Conservation (phyloP, 2,113 vertebrate genomes). For the Saguinus imperator region DNA sequence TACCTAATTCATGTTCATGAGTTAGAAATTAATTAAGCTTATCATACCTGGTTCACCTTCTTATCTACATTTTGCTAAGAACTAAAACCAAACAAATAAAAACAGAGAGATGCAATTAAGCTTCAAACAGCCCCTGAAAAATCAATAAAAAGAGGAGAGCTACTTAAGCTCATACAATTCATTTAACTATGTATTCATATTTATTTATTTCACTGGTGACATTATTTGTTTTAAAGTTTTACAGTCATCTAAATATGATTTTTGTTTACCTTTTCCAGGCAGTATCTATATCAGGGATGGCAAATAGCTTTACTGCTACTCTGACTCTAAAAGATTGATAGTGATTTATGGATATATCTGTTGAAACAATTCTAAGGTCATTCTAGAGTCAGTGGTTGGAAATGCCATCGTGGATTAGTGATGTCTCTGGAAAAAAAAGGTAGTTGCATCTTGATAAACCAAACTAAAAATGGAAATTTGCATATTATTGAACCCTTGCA, state of each 20-base stretch:
- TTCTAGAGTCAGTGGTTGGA: background rate
- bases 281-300: background rate
- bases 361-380: background rate
- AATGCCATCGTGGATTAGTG: background rate
- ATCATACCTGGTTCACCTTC: background rate
- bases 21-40: constrained; percentile 11
- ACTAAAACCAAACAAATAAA: background rate
- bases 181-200: background rate
- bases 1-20: background rate
- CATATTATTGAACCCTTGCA: background rate
- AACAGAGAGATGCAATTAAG: background rate
- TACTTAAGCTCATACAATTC: background rate
- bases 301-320: background rate
- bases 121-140: background rate
- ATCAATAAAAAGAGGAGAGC: background rate
- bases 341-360: background rate
- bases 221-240: background rate
- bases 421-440: background rate
- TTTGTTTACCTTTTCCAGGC: background rate
- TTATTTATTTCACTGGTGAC: background rate
- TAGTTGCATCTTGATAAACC: background rate
- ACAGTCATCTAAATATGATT: background rate
- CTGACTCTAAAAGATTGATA: background rate
- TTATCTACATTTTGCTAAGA: background rate
- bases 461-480: background rate